Evolutionary conservation across 2,888 invertebrate genomes (phyloP).

Genomic region (Anaspis maculata): DNA sequence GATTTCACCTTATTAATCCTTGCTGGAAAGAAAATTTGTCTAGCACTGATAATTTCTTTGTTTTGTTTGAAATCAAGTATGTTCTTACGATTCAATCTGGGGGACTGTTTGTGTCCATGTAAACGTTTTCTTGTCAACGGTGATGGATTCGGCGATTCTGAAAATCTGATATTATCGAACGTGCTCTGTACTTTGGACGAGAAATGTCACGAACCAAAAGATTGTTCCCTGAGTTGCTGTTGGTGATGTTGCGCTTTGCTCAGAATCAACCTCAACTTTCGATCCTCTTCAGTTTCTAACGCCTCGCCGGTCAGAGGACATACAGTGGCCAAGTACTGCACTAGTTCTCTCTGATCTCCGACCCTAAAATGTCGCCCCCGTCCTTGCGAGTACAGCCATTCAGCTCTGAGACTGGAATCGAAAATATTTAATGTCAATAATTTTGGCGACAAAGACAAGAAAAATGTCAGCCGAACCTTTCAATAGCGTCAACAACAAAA

Average conservation of each 20-base stretch:
- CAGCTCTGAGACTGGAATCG: conserved; percentile 69
- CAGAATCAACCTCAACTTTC: conserved; percentile 74
- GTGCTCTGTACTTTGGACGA: conserved; percentile 1
- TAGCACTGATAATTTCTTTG: too few species aligned
- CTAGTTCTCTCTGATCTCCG: conserved; percentile 74
- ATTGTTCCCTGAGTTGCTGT: conserved; percentile 66
- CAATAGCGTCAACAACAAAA: conserved; percentile 80
- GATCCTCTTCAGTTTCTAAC: conserved; percentile 76
- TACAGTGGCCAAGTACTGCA: conserved; percentile 73
- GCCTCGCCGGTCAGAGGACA: conserved; percentile 80
- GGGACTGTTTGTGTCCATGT: conserved; percentile 42
- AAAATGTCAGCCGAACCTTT: conserved; percentile 54
- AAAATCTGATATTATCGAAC: conserved; percentile 10
- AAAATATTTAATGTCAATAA: not conserved
- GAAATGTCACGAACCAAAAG: conserved; percentile 21
- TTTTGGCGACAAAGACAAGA: conserved; percentile 1
- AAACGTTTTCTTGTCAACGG: conserved; percentile 45
- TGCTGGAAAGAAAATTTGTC: conserved; percentile 6
- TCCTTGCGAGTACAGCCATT: conserved; percentile 94
- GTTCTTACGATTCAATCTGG: conserved; percentile 42
- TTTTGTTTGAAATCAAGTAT: not conserved
- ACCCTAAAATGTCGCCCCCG: conserved; percentile 79
- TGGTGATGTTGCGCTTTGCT: conserved; percentile 90
- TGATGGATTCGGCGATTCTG: conserved; percentile 40
- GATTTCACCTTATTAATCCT: conserved; percentile 46